phyloP scores from a whole-genome alignment of 1,140 invertebrate species.

The Proctacanthus coquilletti region DNA sequence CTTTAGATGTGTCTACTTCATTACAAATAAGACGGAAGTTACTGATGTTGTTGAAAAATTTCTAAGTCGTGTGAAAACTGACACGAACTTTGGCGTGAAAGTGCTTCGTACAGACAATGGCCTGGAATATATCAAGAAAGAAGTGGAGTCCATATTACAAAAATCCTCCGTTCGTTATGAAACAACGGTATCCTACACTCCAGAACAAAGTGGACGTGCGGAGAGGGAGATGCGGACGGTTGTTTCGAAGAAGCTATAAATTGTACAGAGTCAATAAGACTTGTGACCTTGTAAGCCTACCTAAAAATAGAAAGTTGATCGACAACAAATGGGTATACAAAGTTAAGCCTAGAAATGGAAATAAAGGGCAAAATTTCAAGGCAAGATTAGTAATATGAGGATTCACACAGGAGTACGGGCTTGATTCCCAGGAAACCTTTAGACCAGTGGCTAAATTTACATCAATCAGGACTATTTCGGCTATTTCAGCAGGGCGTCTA shows the following conservation, averaged over 20 bases:
- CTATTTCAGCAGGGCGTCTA: conserved; percentile 14
- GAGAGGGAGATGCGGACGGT: conserved; percentile 17
- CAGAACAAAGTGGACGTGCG: conserved; percentile 17
- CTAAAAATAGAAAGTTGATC: conserved; percentile 14
- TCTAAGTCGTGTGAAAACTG: conserved; percentile 19
- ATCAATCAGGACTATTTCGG: conserved; percentile 15
- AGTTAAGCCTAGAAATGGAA: conserved; percentile 8
- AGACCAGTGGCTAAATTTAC: conserved; percentile 12
- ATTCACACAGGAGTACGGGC: conserved; percentile 19
- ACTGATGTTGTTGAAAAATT: conserved; percentile 20
- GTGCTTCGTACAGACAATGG: conserved; percentile 12
- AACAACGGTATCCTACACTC: conserved; percentile 14
- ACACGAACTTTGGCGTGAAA: conserved; percentile 19
- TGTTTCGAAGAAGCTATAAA: conserved; percentile 5
- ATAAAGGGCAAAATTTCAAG: conserved; percentile 16
- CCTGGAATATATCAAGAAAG: conserved; percentile 8
- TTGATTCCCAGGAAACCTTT: conserved; percentile 17
- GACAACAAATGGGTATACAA: conserved; percentile 23
- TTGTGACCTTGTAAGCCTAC: conserved; percentile 22
- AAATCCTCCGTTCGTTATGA: conserved; percentile 23
- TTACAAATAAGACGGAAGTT: conserved; percentile 28
- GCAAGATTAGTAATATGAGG: conserved; percentile 24
- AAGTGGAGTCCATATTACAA: conserved; percentile 6
- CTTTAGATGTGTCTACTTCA: conserved; percentile 24
- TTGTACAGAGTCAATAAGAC: conserved; percentile 17